Evolutionary conservation across 2,888 invertebrate genomes (phyloP).

Genomic region (Folsomia manolachei): DNA sequence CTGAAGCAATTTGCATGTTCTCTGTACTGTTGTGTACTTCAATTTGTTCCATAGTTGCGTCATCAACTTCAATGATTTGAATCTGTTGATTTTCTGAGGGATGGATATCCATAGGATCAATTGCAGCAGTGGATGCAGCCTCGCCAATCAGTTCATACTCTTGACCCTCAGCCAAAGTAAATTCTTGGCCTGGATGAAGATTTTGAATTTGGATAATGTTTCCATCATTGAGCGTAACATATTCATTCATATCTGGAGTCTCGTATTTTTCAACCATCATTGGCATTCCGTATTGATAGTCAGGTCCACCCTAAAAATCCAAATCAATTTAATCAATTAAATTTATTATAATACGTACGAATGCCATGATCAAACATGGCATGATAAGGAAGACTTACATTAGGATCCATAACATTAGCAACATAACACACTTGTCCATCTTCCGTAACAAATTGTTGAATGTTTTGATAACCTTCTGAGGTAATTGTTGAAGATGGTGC

Average conservation of each 20-base stretch:
- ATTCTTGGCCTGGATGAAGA: conserved; percentile 15
- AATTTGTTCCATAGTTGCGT: conserved; percentile 37
- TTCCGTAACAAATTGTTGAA: conserved; percentile 13
- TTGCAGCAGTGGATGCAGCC: conserved; percentile 24
- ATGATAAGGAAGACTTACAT: conserved; percentile 10
- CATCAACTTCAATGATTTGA: conserved; percentile 49
- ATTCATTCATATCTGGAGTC: not conserved
- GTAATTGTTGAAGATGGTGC: not conserved
- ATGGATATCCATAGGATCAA: not conserved
- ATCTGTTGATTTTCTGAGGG: conserved; percentile 12
- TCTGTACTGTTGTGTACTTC: conserved; percentile 9
- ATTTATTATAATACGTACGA: too few relatives aligned
- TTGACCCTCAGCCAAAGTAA: conserved; percentile 47
- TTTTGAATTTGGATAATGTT: conserved; percentile 10
- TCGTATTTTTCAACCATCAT: conserved; percentile 12
- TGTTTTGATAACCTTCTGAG: not conserved
- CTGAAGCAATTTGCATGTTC: conserved; percentile 26
- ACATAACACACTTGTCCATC: conserved; percentile 17
- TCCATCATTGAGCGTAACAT: not conserved
- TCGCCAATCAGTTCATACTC: conserved; percentile 49
- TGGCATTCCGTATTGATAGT: conserved; percentile 2
- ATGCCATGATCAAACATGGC: too few relatives aligned
- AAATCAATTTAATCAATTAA: not conserved
- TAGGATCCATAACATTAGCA: not conserved
- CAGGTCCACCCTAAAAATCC: not conserved